Evolutionary conservation across 2,888 invertebrate genomes (phyloP), one percentile per base, ranked within the genome.

Genomic region (Gisinianus flammeolus): DNA sequence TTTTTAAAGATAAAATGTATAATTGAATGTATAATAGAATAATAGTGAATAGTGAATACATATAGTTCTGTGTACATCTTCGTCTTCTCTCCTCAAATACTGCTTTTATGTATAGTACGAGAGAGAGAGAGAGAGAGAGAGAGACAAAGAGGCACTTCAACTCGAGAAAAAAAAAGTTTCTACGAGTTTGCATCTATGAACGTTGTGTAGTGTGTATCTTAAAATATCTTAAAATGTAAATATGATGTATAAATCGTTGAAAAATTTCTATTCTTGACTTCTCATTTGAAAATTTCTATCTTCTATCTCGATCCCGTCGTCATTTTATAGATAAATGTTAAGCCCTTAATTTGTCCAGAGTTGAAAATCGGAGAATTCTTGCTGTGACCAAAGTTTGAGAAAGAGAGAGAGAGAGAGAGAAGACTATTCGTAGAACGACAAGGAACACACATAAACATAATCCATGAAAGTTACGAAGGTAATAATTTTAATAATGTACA

Each of bases 401-500:
- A 44, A 44, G 44, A 62, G 28, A 62, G 24, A 5, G 4, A 12
- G 62, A 62, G 28, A 6, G 62, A 62, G 62, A 62, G 24, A 24
- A 62, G 24, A 66, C 66, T 35, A 28, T 52, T 30, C 19, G n/a
- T 19, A 67, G 44, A 66, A 74, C 54, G 66, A 74, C 74, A 74
- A 66, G 64, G 52, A 74, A 54, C 74, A 66, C 66, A 44, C 62
- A 74, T 66, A 67, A 67, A 44, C 62, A 74, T 66, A 67, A 67
- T 77, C 68, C 35, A 64, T 77, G 77, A 70, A 71, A 77, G 69
- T 77, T 77, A 77, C 70, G 72, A 71, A 66, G 72, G 72, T 71
- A 72, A 77, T 77, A 71, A 77, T 77, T 77, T 77, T 77, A 72
- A 71, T 72, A 54, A 56, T 72, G 33, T 35, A 54, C 66, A n/a